phyloP scores from a whole-genome alignment of 2,113 vertebrate genomes.

The Paramormyrops kingsleyae region DNA sequence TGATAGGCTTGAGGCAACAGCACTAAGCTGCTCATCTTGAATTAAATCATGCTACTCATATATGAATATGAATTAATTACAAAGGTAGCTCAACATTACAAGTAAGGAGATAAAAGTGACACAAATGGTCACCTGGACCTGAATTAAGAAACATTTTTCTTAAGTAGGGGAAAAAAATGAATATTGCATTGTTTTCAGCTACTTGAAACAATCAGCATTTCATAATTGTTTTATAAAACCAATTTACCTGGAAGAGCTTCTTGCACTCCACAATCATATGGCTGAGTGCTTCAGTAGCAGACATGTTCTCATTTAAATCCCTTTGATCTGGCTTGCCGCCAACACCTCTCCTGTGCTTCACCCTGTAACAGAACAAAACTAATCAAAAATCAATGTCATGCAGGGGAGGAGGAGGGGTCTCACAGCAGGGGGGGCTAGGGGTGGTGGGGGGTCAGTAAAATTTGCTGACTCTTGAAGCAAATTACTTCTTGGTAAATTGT shows the following conservation, averaged over 20 bases:
- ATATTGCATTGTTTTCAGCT: neutral
- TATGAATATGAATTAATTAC: neutral
- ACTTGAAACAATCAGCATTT: neutral
- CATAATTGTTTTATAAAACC: neutral
- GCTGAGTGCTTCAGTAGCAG: conserved; percentile 70
- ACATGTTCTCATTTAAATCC: conserved; percentile 77
- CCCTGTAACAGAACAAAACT: conserved; percentile 39
- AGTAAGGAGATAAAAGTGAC: neutral
- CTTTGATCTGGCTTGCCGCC: conserved; percentile 67
- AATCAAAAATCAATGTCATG: neutral
- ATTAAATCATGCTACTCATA: neutral
- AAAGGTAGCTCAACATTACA: neutral
- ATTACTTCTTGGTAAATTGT: neutral
- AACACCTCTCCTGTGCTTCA: conserved; percentile 57
- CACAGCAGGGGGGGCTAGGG: neutral
- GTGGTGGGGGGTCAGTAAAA: neutral
- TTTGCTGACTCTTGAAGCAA: neutral
- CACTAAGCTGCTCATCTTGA: neutral
- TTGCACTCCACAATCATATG: conserved; percentile 82
- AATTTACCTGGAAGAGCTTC: conserved; percentile 76
- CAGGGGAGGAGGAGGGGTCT: too few relatives aligned
- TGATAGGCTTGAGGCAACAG: neutral
- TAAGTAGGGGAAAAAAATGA: neutral
- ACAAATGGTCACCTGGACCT: neutral
- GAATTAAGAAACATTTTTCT: neutral